Evolutionary conservation across 2,888 invertebrate genomes (phyloP).

Genomic region (Scaptodrosophila latifasciaeformis): DNA sequence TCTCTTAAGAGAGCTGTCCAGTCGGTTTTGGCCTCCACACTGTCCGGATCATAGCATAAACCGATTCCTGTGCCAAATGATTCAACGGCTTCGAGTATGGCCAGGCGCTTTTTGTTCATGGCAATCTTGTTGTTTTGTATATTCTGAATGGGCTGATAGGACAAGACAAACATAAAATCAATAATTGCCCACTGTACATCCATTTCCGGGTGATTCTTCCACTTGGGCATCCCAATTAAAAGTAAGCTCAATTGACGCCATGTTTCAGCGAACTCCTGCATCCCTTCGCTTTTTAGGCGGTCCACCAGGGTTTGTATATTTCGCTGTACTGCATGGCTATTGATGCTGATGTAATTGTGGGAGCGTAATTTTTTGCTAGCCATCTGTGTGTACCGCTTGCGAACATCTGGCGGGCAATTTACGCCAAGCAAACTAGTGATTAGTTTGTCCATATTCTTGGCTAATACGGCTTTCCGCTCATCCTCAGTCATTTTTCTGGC

Average conservation of each 20-base stretch:
- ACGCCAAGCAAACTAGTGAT: slow-evolving; percentile 13
- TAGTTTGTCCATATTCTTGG: slow-evolving; percentile 12
- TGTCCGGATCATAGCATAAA: too few species aligned
- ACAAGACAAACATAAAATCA: slow-evolving; percentile 75
- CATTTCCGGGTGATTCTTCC: slow-evolving; percentile 65
- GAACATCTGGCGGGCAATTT: not conserved
- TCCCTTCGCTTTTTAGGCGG: slow-evolving; percentile 76
- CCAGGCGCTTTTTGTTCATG: slow-evolving; percentile 39
- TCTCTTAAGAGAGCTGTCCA: slow-evolving; percentile 51
- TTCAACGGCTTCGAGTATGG: slow-evolving; percentile 14
- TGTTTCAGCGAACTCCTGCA: slow-evolving; percentile 74
- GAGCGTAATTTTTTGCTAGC: slow-evolving; percentile 73
- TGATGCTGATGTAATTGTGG: slow-evolving; percentile 75
- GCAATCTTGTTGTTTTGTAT: slow-evolving; percentile 51
- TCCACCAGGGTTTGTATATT: slow-evolving; percentile 74
- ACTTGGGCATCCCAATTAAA: slow-evolving; percentile 60
- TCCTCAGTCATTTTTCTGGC: slow-evolving; percentile 26
- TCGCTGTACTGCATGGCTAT: slow-evolving; percentile 75
- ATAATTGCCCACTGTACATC: slow-evolving; percentile 77
- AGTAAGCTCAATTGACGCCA: slow-evolving; percentile 71
- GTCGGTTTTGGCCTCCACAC: slow-evolving; percentile 19
- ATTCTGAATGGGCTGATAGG: slow-evolving; percentile 71
- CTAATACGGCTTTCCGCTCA: slow-evolving; percentile 5
- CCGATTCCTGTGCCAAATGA: too few species aligned
- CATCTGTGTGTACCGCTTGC: not conserved